Evolutionary conservation across 2,113 vertebrate species (phyloP), one percentile per base, ranked within the genome.

Genomic region (Sclerurus mexicanus): DNA sequence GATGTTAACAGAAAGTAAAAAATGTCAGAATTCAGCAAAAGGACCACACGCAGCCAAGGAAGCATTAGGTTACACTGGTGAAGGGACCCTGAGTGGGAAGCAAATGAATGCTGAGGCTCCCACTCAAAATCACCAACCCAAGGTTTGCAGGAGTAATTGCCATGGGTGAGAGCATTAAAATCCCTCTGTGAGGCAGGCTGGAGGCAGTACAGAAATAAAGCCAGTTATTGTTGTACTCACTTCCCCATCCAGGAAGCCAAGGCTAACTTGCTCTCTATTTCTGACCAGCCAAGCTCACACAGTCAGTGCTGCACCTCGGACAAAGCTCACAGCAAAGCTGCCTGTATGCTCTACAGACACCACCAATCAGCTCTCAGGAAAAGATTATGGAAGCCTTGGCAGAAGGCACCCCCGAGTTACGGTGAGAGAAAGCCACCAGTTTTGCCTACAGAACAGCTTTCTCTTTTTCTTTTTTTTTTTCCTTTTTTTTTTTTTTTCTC

Each of bases 1-100:
- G 87, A 78, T 83, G 89, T 44, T 87, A 87, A 72, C 71, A 66
- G 59, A 96, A 96, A 94, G 50, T 35, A 91, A 85, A 82, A 83
- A 82, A 49, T 3, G 46, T 53, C 14, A 3, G 67, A 67, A 44
- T 63, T 83, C 5, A 0, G 75, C 63, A 40, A 25, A 69, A 77
- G 82, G 96, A 93, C 93, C 93, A 95, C 95, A 96, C 72, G 17
- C 91, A 94, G 77, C 59, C 60, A 17, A 89, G 71, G 81, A 92
- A 94, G 81, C 1, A 8, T 47, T 44, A 37, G 4, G 9, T 42
- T 31, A 12, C 0, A 1, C 63, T 53, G 52, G n/a, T 3, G 5
- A 77, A 76, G 33, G 44, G 66, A 78, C 39, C 37, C 53, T 40
- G 78, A 67, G 40, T 23, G n/a, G 55, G 62, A 75, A 83, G n/a